These are phyloP conservation scores for Anthopleura sola DNA, from an alignment of 64 coral and sea anemone genomes.

Conservation along the genomic window DNA sequence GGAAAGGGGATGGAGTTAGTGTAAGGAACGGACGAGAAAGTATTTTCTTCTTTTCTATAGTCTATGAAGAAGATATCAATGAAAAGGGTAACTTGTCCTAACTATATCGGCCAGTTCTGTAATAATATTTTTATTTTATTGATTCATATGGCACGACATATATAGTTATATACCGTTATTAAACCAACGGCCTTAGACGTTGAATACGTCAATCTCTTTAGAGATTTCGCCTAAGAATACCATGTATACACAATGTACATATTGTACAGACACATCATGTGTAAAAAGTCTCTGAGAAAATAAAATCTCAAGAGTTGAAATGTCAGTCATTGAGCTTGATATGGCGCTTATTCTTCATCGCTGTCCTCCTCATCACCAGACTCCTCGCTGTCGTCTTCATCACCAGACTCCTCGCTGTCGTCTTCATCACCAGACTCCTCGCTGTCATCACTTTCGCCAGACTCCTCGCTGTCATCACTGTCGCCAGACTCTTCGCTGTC, in stretches of 20 bases:
- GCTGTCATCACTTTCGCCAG: not conserved
- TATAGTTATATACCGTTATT: not conserved
- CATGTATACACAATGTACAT: not conserved
- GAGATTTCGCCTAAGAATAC: not conserved
- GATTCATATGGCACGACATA: not conserved
- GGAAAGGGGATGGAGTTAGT: no score
- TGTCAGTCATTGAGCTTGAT: not conserved
- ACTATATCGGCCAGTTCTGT: not conserved
- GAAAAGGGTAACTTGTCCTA: no score
- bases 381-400: not conserved
- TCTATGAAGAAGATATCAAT: no score
- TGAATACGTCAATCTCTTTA: not conserved
- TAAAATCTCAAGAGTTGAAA: not conserved
- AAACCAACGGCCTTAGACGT: constrained; percentile 8
- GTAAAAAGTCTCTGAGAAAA: not conserved
- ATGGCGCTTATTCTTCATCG: not conserved
- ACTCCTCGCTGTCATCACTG: not conserved
- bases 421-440: not conserved
- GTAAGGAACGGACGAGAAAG: no score
- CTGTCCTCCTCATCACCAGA: constrained; percentile 3
- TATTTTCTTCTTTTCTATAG: no score
- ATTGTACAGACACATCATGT: not conserved
- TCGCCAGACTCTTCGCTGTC: constrained; percentile 10
- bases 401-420: constrained; percentile 21
- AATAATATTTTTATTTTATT: not conserved